Conservation (phyloP, 2,113 vertebrate species). For the Cottus gobio region DNA sequence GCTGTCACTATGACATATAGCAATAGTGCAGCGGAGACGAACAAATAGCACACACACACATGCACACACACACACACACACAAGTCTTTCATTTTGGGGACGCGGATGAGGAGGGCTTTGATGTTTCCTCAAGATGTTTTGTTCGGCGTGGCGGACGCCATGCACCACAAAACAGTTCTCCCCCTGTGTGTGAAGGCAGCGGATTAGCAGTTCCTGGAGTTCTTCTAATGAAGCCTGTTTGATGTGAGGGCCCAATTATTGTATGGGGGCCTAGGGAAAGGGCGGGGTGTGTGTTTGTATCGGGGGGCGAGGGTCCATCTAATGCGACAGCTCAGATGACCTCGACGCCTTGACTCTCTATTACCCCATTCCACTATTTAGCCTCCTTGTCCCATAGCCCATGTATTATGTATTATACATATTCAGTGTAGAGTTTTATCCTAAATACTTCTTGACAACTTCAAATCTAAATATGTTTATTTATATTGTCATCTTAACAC, state of each 20-base stretch:
- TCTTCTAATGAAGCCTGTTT: constrained; percentile 84
- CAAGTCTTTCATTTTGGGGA: constrained; percentile 50
- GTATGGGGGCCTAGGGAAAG: constrained; percentile 58
- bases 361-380: constrained; percentile 20
- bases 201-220: constrained; percentile 84
- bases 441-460: not conserved
- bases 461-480: not conserved
- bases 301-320: constrained; percentile 51
- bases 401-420: not conserved
- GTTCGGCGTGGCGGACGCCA: constrained; percentile 67
- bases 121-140: constrained; percentile 83
- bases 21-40: constrained; percentile 9
- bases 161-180: constrained; percentile 64
- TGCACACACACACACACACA: not conserved
- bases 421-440: not conserved
- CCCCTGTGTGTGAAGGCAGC: constrained; percentile 74
- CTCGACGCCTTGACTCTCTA: constrained; percentile 35
- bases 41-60: not conserved
- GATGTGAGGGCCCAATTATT: constrained; percentile 85
- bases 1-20: constrained; percentile 45
- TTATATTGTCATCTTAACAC: not conserved
- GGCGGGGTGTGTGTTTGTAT: constrained; percentile 29
- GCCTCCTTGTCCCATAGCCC: not conserved
- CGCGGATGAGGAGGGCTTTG: constrained; percentile 74
- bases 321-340: constrained; percentile 52